Evolutionary conservation across 2,888 invertebrate species (phyloP), one percentile per base, ranked within the genome.

Genomic region (Cepaea hortensis): DNA sequence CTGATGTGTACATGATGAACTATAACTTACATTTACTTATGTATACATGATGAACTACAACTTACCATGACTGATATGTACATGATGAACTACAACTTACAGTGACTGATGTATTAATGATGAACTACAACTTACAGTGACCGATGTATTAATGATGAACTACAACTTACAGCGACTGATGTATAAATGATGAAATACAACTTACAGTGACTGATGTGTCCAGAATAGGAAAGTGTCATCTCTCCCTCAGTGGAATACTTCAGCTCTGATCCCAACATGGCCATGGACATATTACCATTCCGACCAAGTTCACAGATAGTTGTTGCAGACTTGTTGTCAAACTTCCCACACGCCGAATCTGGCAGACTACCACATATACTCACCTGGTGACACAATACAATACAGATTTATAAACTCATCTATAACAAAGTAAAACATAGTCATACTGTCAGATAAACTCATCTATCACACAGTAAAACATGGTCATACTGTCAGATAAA

Each of bases 171-270:
- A 13, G 0, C 15, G 46, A 70, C 80, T 50, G 1, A 23, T 61
- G 7, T 50, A 68, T 11, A 84, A 84, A n/a, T 55, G 55, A 55
- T 55, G 1, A 55, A 55, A 0, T 55, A 55, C 6, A 55, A 55
- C 55, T 70, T 79, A 86, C 86, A 23, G 0, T n/a, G 46, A 70
- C 80, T 50, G 1, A 23, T 61, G 7, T 50, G 76, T 11, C 87
- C 87, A n/a, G 13, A 35, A 73, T 87, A 87, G 35, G 62, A 65
- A 15, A 87, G 73, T 15, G 87, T 84, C 46, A 87, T 55, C 50
- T 87, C 50, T 62, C 84, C 87, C 20, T 82, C 48, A 55, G 73
- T 87, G n/a, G 87, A 80, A 48, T 84, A 87, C 50, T 65, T 48
- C 50, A 87, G 62, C 55, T 11, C 70, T 65, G 80, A 48, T 55